phyloP scores from a whole-genome alignment of 1,140 invertebrate species.

The Planococcus citri region DNA sequence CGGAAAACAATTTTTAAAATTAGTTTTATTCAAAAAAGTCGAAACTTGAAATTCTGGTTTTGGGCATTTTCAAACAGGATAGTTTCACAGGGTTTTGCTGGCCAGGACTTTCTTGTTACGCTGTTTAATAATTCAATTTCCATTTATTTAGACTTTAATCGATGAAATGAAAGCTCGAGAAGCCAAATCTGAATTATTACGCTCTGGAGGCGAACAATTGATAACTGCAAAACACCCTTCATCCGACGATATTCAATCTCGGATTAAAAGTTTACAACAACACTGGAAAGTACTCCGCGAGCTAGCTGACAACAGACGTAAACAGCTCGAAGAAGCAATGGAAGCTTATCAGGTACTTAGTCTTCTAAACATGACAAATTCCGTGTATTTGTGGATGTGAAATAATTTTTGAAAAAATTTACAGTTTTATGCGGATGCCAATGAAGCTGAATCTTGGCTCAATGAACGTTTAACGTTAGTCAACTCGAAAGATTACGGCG shows the following conservation, averaged over 20 bases:
- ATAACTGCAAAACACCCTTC: conserved; percentile 65
- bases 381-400: too few species aligned
- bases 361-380: too few species aligned
- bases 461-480: conserved; percentile 83
- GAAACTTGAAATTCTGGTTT: too few species aligned
- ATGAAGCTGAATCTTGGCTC: conserved; percentile 96
- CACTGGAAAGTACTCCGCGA: conserved; percentile 78
- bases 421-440: conserved; percentile 89
- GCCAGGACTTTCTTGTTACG: too few species aligned
- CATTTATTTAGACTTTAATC: conserved; percentile 57
- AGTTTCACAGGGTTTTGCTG: too few species aligned
- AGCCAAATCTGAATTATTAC: conserved; percentile 64
- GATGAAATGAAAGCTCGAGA: conserved; percentile 82
- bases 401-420: background rate
- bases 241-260: conserved; percentile 57
- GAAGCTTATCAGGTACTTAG: conserved; percentile 74
- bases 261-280: conserved; percentile 66
- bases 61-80: too few species aligned
- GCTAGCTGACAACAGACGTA: conserved; percentile 64
- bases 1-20: too few species aligned
- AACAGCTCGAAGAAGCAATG: conserved; percentile 82
- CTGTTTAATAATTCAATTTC: too few species aligned
- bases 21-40: too few species aligned
- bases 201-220: conserved; percentile 54
- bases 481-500: conserved; percentile 73